Evolutionary conservation across 2,888 invertebrate genomes (phyloP).

Genomic region (Gandaritis pyraliata): DNA sequence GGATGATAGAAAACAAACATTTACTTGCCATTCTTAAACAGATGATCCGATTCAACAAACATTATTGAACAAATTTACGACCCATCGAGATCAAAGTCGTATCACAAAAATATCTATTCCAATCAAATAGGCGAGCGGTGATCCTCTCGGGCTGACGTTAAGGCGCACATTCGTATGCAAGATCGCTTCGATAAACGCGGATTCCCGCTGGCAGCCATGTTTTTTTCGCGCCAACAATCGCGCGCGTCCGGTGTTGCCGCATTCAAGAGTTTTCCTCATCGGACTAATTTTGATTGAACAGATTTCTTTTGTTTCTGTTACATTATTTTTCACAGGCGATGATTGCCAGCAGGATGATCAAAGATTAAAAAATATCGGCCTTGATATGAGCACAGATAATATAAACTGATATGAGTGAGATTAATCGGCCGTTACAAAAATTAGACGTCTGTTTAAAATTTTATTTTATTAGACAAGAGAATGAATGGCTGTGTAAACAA

Average conservation of each 20-base stretch:
- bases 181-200: conserved; percentile 53
- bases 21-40: conserved; percentile 75
- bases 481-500: conserved; percentile 35
- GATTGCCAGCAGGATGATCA: conserved; percentile 58
- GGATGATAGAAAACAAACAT: conserved; percentile 82
- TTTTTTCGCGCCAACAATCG: conserved; percentile 66
- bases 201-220: conserved; percentile 62
- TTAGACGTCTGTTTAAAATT: conserved; percentile 51
- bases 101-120: conserved; percentile 62
- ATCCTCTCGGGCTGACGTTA: conserved; percentile 53
- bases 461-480: conserved; percentile 41
- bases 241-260: conserved; percentile 61
- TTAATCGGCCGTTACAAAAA: conserved; percentile 57
- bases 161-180: conserved; percentile 59
- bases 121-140: conserved; percentile 50
- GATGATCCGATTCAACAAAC: conserved; percentile 75
- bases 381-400: too few species aligned
- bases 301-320: conserved; percentile 59
- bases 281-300: conserved; percentile 66
- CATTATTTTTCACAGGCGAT: conserved; percentile 53
- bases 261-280: conserved; percentile 60
- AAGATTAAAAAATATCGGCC: conserved; percentile 51
- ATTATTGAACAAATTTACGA: conserved; percentile 74
- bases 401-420: too few species aligned
- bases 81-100: conserved; percentile 73